Evolutionary conservation across 2,888 invertebrate genomes (phyloP).

Genomic region (Apamea monoglypha): DNA sequence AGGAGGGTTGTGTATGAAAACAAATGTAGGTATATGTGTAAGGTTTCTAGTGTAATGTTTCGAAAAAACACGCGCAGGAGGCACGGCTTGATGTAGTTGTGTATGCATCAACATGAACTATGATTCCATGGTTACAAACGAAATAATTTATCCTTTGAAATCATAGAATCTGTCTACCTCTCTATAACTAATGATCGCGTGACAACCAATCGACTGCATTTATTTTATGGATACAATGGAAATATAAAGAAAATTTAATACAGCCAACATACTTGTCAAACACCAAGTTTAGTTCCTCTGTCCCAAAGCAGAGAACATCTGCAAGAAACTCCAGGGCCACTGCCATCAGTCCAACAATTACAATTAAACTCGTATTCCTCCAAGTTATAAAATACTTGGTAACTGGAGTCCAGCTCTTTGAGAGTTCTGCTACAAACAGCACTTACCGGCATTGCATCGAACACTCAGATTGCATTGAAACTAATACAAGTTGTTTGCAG

Average conservation of each 20-base stretch:
- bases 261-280: not conserved
- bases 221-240: not conserved
- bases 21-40: no score
- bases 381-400: constrained; percentile 54
- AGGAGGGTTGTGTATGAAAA: no score
- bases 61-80: not conserved
- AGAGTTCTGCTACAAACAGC: constrained; percentile 58
- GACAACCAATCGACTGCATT: not conserved
- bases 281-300: not conserved
- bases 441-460: constrained; percentile 66
- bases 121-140: no score
- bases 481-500: constrained; percentile 66
- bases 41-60: no score
- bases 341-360: constrained; percentile 38
- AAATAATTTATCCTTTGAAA: constrained; percentile 21
- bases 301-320: constrained; percentile 7
- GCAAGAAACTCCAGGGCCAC: constrained; percentile 3
- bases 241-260: not conserved
- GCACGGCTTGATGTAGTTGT: not conserved
- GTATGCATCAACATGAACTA: not conserved
- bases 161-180: constrained; percentile 1
- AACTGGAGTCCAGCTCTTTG: constrained; percentile 54
- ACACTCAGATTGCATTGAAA: constrained; percentile 64
- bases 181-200: not conserved
- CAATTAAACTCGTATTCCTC: constrained; percentile 46